These are phyloP conservation scores for Andrena marginata DNA, from an alignment of 2,888 invertebrate genomes.

Conservation along the genomic window DNA sequence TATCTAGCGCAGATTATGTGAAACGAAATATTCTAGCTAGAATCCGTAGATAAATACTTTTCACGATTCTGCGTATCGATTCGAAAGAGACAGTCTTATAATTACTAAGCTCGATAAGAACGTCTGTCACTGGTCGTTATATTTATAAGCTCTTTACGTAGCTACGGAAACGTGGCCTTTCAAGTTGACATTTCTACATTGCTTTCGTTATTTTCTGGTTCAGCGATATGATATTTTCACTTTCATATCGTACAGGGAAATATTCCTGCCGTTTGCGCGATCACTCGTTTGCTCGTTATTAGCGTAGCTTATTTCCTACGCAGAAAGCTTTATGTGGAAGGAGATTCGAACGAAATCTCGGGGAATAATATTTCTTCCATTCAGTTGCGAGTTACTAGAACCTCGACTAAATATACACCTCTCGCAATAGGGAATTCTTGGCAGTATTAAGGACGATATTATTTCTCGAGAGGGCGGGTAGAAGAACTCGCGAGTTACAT, in stretches of 20 bases:
- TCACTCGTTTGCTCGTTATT: slow-evolving; percentile 1
- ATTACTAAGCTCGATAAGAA: neutral
- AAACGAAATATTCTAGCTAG: too few relatives aligned
- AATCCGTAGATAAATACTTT: too few relatives aligned
- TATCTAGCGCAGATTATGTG: too few relatives aligned
- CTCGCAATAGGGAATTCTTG: neutral
- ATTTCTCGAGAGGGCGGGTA: neutral
- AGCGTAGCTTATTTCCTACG: neutral
- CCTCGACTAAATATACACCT: neutral
- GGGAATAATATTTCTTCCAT: neutral
- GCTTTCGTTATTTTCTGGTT: neutral
- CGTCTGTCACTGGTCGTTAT: neutral
- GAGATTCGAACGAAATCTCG: neutral
- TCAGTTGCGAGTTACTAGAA: neutral
- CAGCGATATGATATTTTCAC: neutral
- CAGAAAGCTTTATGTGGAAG: neutral
- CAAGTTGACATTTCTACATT: neutral
- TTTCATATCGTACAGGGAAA: neutral
- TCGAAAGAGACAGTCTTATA: too few relatives aligned
- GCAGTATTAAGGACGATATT: neutral
- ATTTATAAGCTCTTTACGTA: neutral
- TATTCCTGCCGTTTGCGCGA: neutral
- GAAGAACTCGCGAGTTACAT: neutral
- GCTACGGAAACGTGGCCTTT: neutral
- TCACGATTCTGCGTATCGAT: too few relatives aligned